Conservation (phyloP, 2,888 invertebrate genomes). For the Lochmaea crataegi region DNA sequence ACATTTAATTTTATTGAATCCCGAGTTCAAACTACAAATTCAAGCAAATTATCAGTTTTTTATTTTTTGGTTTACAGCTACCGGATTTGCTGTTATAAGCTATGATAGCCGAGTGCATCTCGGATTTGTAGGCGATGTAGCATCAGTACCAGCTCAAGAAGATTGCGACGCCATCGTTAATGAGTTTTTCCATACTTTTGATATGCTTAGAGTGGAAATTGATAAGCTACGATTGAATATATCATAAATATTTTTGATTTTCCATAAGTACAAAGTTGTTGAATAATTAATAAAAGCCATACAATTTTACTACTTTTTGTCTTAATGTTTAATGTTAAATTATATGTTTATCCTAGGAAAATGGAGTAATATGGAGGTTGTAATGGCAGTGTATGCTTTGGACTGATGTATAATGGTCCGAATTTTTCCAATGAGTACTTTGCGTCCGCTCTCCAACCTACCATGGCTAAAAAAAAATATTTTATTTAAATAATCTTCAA, state of each 20-base stretch:
- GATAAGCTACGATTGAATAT: conserved; percentile 12
- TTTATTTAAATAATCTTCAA: background rate
- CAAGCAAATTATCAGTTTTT: background rate
- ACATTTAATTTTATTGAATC: too few relatives aligned
- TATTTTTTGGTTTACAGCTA: conserved; percentile 12
- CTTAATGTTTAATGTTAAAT: too few relatives aligned
- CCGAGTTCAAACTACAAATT: too few relatives aligned
- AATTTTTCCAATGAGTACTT: conserved; percentile 64
- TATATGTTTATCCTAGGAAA: conserved; percentile 50
- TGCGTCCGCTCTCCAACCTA: conserved; percentile 65
- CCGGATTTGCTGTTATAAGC: conserved; percentile 15
- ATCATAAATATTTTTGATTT: background rate
- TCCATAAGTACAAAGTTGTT: background rate
- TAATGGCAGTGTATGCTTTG: conserved; percentile 62
- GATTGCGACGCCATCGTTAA: conserved; percentile 24
- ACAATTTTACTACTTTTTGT: background rate
- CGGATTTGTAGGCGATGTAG: conserved; percentile 20
- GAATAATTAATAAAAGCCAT: background rate
- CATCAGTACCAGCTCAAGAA: conserved; percentile 15
- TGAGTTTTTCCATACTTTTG: conserved; percentile 17
- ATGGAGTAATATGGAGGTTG: conserved; percentile 53
- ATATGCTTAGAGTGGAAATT: conserved; percentile 7
- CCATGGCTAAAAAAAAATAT: conserved; percentile 58
- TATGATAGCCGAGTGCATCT: conserved; percentile 24
- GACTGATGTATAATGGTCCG: conserved; percentile 65